Evolutionary conservation across 1,140 invertebrate species (phyloP).

Genomic region (Arion vulgaris): DNA sequence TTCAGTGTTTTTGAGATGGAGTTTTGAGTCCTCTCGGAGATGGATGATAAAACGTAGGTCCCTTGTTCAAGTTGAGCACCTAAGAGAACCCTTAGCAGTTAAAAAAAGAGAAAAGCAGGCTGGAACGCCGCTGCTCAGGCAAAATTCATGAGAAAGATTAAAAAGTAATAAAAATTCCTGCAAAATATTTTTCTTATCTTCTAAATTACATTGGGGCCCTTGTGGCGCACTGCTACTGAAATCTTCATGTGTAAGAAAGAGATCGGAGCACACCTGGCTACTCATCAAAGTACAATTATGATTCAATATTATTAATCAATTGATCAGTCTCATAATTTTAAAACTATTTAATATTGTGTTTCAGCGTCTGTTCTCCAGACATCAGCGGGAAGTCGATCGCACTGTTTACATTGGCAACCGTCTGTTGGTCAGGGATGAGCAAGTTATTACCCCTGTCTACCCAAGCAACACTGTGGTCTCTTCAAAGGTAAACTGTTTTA

Average conservation of each 20-base stretch:
- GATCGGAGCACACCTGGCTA: neutral
- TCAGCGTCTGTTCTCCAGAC: constrained; percentile 31
- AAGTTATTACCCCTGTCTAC: constrained; percentile 50
- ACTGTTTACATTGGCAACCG: constrained; percentile 57
- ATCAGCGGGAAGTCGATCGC: constrained; percentile 21
- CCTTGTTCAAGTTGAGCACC: too few relatives aligned
- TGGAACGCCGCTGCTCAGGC: too few relatives aligned
- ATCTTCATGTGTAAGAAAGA: neutral
- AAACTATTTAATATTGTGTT: constrained; percentile 9
- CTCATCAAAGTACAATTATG: neutral
- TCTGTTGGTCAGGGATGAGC: constrained; percentile 37
- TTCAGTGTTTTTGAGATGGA: too few relatives aligned
- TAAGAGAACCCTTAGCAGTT: too few relatives aligned
- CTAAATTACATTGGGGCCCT: neutral
- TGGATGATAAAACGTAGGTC: too few relatives aligned
- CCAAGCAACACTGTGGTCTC: constrained; percentile 62
- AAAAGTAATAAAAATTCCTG: too few relatives aligned
- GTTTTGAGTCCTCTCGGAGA: too few relatives aligned
- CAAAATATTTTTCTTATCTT: too few relatives aligned
- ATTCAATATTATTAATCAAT: neutral
- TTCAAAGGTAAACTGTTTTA: constrained; percentile 57
- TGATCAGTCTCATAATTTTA: neutral
- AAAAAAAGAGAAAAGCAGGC: too few relatives aligned
- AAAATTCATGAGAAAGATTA: too few relatives aligned
- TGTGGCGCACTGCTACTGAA: neutral